phyloP scores from a whole-genome alignment of 2,888 invertebrate genomes.

The Dolichomitus sp. region DNA sequence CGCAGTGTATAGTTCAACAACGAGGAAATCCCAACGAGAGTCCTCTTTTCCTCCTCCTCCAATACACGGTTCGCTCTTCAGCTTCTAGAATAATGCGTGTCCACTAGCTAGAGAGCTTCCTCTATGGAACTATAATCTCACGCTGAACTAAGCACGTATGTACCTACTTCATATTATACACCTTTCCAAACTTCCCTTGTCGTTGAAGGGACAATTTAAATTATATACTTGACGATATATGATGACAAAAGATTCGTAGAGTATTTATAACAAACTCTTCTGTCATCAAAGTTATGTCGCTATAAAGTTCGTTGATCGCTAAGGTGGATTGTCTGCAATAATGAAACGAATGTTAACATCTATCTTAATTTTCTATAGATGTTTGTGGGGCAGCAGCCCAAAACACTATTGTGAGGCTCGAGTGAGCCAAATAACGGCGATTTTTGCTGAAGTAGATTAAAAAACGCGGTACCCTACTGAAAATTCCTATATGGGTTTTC shows the following conservation, averaged over 20 bases:
- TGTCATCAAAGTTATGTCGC: not conserved
- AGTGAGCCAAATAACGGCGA: too few species aligned
- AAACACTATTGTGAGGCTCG: too few species aligned
- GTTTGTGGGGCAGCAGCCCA: too few species aligned
- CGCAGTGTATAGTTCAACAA: not conserved
- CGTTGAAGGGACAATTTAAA: slow-evolving; percentile 6
- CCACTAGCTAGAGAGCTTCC: not conserved
- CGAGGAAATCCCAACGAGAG: slow-evolving; percentile 12
- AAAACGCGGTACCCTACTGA: too few species aligned
- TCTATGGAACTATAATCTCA: slow-evolving; percentile 13
- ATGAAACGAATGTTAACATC: too few species aligned
- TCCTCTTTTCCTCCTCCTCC: slow-evolving; percentile 1
- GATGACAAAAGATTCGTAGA: not conserved
- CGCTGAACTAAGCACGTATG: not conserved
- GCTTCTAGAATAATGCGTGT: slow-evolving; percentile 20
- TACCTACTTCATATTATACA: slow-evolving; percentile 13
- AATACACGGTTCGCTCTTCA: slow-evolving; percentile 10
- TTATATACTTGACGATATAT: not conserved
- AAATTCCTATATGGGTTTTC: too few species aligned
- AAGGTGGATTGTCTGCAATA: too few species aligned
- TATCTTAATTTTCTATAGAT: too few species aligned
- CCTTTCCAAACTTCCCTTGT: not conserved
- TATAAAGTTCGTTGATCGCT: not conserved
- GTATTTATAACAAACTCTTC: not conserved
- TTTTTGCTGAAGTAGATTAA: too few species aligned